Conservation (phyloP, 2,113 vertebrate species). For the Parotia lawesii region DNA sequence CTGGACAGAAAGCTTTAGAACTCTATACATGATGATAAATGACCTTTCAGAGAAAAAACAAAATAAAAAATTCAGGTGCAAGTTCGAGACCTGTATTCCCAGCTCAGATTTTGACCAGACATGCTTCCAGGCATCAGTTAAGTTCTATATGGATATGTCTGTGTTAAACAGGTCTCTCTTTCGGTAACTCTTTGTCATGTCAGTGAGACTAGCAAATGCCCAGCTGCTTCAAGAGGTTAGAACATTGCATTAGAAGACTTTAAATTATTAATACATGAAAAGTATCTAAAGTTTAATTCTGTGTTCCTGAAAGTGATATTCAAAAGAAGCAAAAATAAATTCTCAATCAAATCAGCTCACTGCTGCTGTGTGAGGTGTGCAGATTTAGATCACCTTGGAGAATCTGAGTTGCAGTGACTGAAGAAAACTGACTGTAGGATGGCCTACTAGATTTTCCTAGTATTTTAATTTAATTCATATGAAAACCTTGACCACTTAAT, state of each 20-base stretch:
- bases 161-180: background rate
- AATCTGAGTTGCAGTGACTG: background rate
- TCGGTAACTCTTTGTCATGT: background rate
- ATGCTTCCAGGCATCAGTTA: background rate
- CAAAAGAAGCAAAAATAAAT: background rate
- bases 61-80: background rate
- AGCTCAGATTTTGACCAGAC: background rate
- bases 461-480: background rate
- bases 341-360: background rate
- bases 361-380: background rate
- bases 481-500: background rate
- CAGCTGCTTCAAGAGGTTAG: background rate
- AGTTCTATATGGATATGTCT: background rate
- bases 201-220: background rate
- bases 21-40: background rate
- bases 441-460: background rate
- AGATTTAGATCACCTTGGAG: background rate
- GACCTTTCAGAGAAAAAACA: background rate
- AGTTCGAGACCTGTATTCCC: background rate
- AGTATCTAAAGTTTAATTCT: background rate
- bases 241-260: background rate
- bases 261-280: background rate
- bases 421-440: background rate
- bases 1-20: background rate
- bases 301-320: background rate